These are phyloP conservation scores for Phaonia tiefii DNA, from an alignment of 2,888 invertebrate genomes.

Conservation along the genomic window DNA sequence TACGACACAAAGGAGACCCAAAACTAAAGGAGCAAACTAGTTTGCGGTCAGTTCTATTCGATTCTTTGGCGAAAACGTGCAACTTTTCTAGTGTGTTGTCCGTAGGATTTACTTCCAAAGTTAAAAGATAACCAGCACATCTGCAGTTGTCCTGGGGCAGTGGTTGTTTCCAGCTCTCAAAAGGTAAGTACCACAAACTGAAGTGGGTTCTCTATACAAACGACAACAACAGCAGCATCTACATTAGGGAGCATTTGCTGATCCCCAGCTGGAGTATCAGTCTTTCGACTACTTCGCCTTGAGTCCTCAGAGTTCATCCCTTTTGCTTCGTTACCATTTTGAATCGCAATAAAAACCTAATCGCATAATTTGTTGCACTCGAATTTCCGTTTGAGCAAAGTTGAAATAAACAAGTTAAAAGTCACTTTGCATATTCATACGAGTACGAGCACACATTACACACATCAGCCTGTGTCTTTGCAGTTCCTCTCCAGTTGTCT, in stretches of 20 bases:
- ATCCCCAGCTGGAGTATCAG: no score
- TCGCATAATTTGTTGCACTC: slow-evolving; percentile 23
- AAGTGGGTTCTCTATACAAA: neutral
- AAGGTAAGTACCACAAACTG: no score
- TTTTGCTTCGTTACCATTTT: slow-evolving; percentile 42
- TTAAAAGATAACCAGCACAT: no score
- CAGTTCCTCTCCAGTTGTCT: no score
- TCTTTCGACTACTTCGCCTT: neutral
- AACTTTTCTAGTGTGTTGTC: slow-evolving; percentile 12
- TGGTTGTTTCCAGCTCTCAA: no score
- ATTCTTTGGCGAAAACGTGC: slow-evolving; percentile 66
- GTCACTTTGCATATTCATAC: slow-evolving; percentile 40
- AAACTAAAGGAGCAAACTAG: slow-evolving; percentile 75
- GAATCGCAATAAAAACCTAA: slow-evolving; percentile 22
- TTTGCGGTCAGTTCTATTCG: slow-evolving; percentile 76
- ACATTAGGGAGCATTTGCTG: no score
- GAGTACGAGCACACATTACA: neutral
- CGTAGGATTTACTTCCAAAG: no score
- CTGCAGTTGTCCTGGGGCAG: no score
- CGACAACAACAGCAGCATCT: neutral
- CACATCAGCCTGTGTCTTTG: no score
- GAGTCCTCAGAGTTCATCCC: neutral
- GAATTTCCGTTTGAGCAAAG: slow-evolving; percentile 27
- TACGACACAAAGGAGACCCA: slow-evolving; percentile 51
- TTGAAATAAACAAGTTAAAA: slow-evolving; percentile 39